Evolutionary conservation across 2,888 invertebrate species (phyloP), one percentile per base, ranked within the genome.

Genomic region (Scelioninae gen. 2): DNA sequence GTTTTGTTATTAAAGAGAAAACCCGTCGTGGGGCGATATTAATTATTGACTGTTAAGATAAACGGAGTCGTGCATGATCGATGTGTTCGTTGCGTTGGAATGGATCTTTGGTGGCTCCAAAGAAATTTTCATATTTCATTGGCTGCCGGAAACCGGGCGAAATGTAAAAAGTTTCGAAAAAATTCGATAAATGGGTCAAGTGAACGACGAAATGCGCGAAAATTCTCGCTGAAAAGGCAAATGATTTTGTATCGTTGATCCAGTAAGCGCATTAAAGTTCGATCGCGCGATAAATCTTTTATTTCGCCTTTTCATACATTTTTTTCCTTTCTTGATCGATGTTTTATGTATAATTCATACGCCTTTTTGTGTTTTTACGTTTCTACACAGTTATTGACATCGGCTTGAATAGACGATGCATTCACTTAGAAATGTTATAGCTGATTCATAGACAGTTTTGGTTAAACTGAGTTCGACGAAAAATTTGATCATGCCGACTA

Each of bases 91-190:
- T 11, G 13, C 7, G 15, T 5, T 52, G 31, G 52, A 43, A 28
- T 39, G 13, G 39, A 5, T 65, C 11, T 33, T 45, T 25, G 25
- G 13, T 35, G 7, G 39, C 22, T 37, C 9, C 18, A 18, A 41
- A 41, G 22, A 41, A 67, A 67, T 31, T 41, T 43, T 63, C 48
- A 57, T 65, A 41, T 48, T 57, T 65, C 37, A 65, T 48, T 25
- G 57, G 18, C 10, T 28, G 41, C 39, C 45, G 25, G 16, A 18
- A 18, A 43, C n/a, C 18, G 28, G 25, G 43, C 9, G 31, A 2
- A 7, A 0, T 13, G 16, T 18, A 35, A 63, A 53, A 63, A 31
- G n/a, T 63, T 43, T 25, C 16, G 52, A 28, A 11, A 52, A 63
- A 63, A 63, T 53, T 43, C 18, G 41, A 61, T 50, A 50, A 61